A percentile compares a stretch with the other conserved stretches of the same genome.
Evolutionary conservation across 92 coral and sea anemone genomes (phyloP).

Genomic region (Paragorgia papillata): DNA sequence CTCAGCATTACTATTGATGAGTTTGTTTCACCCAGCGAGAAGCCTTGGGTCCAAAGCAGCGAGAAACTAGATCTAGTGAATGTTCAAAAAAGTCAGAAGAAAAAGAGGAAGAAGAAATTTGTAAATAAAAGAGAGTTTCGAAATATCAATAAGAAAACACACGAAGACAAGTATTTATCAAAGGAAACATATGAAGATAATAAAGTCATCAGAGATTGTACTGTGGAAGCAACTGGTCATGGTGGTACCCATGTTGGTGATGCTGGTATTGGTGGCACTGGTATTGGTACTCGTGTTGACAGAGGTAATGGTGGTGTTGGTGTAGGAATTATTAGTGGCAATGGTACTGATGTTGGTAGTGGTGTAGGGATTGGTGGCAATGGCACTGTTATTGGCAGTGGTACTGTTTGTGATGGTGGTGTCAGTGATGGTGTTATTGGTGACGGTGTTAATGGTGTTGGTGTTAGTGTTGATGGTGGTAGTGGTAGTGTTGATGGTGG

Average conservation of each 20-base stretch:
- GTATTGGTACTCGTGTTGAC: too few species aligned
- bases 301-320: too few species aligned
- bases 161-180: not conserved
- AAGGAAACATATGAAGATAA: not conserved
- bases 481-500: not conserved
- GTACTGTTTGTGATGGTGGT: too few species aligned
- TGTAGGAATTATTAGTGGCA: too few species aligned
- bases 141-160: not conserved
- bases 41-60: too few species aligned
- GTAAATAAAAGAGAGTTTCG: not conserved
- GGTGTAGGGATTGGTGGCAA: too few species aligned
- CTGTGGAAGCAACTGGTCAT: not conserved
- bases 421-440: too few species aligned
- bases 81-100: not conserved
- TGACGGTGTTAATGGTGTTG: too few species aligned
- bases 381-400: too few species aligned
- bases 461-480: too few species aligned
- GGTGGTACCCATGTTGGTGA: not conserved
- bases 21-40: conserved; percentile 24
- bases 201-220: not conserved
- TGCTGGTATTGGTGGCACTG: not conserved
- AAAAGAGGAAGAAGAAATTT: not conserved
- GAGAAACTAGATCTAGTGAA: not conserved
- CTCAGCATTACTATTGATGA: conserved; percentile 51
- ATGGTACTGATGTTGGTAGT: too few species aligned